phyloP scores from a whole-genome alignment of 2,888 invertebrate genomes.

The Gnatocerus cornutus region DNA sequence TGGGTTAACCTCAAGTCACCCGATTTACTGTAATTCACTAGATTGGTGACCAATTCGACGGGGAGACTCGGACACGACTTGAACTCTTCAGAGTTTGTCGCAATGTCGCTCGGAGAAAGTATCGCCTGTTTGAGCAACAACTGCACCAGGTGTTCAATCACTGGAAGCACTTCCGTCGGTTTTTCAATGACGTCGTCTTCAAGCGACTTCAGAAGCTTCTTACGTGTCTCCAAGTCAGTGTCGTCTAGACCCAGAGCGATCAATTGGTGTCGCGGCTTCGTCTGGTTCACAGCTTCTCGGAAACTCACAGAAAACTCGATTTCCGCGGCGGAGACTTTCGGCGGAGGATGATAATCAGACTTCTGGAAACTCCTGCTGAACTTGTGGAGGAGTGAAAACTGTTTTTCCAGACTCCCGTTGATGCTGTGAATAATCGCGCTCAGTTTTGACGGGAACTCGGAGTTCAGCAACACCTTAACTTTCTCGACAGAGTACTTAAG shows the following conservation, averaged over 20 bases:
- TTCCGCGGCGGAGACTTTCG: constrained; percentile 61
- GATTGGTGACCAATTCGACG: constrained; percentile 6
- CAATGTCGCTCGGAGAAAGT: background rate
- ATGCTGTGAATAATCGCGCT: constrained; percentile 57
- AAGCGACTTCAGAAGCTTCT: background rate
- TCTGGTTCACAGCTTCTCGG: constrained; percentile 2
- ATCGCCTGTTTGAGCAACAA: constrained; percentile 44
- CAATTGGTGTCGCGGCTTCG: background rate
- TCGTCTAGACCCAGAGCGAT: constrained; percentile 1
- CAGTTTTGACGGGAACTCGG: constrained; percentile 51
- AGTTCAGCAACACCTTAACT: constrained; percentile 54
- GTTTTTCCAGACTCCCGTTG: constrained; percentile 60
- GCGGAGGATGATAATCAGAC: constrained; percentile 61
- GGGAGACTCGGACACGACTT: constrained; percentile 15
- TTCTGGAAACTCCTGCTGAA: constrained; percentile 65
- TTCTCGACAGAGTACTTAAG: constrained; percentile 75
- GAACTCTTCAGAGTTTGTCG: background rate
- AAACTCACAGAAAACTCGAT: constrained; percentile 49
- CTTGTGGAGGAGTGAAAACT: constrained; percentile 64
- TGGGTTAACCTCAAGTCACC: constrained; percentile 14
- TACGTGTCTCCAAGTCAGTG: background rate
- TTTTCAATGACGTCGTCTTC: constrained; percentile 43
- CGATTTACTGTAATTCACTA: background rate
- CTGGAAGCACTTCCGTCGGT: constrained; percentile 57
- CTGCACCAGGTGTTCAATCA: constrained; percentile 61